Evolutionary conservation across 2,113 vertebrate species (phyloP), one percentile per base, ranked within the genome.

Genomic region (Neolamprologus modestus): DNA sequence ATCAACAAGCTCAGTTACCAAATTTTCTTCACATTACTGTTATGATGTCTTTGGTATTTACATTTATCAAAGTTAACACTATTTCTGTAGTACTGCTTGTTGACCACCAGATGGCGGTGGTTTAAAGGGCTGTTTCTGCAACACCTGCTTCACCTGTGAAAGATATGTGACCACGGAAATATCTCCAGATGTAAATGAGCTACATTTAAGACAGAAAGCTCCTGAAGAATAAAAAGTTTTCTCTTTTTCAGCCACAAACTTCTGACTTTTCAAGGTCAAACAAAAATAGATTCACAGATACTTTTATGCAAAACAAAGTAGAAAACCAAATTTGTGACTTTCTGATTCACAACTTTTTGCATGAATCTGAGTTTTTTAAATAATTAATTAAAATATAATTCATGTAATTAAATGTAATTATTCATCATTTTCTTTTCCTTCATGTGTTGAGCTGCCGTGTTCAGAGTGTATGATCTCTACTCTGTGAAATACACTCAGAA

Each of bases 251-350:
- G 13, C 4, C 13, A 28, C 4, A 0, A 59, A 28, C 7, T 0
- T 59, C 24, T 59, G 55, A 59, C 13, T 59, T 28, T 28, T 59
- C 4, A 57, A 57, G 54, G 24, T 28, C 54, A 59, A 57, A 28
- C 24, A 28, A 57, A 57, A 57, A 57, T 2, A 57, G 0, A 57
- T 28, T 57, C 24, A 57, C 55, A 57, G 13, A 59, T 28, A 16
- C 24, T 9, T 59, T 0, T 28, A 16, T 9, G 24, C 55, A 57
- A 57, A 57, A 57, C 0, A 0, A 55, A 55, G 21, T 0, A 26
- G 11, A 55, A 57, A 1, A 57, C 1, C 1, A 59, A 16, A 28
- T 59, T 9, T 3, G 55, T 0, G 55, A 16, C 24, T 45, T 45
- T 45, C 42, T 14, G 12, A 57, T 2, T 57, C 53, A 21, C 0